Evolutionary conservation across 1,140 invertebrate species (phyloP).

Genomic region (Thalassaphorura encarpata): DNA sequence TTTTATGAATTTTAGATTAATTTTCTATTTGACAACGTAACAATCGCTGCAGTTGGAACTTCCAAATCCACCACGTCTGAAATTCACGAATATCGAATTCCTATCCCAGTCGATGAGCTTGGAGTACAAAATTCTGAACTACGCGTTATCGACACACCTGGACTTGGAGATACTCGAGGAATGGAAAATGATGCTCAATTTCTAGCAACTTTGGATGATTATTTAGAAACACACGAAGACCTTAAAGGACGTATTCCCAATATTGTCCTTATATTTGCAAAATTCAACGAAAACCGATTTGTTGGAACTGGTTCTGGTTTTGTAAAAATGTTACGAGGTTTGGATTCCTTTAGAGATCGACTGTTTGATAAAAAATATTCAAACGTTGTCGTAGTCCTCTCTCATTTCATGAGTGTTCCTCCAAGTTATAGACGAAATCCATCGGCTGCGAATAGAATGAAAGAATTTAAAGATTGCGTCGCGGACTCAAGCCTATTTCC

Average conservation of each 20-base stretch:
- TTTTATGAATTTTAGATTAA: too few relatives aligned
- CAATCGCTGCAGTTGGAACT: too few relatives aligned
- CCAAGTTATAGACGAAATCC: not conserved
- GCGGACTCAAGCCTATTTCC: not conserved
- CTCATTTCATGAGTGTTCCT: not conserved
- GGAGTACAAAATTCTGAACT: slow-evolving; percentile 11
- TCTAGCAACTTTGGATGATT: slow-evolving; percentile 10
- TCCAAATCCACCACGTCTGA: too few relatives aligned
- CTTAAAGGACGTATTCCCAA: slow-evolving; percentile 7
- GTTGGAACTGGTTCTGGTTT: not conserved
- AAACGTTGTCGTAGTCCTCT: slow-evolving; percentile 4
- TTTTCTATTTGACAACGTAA: too few relatives aligned
- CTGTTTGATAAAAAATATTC: slow-evolving; percentile 9
- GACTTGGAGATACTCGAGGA: slow-evolving; percentile 15
- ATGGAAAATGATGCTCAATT: slow-evolving; percentile 16
- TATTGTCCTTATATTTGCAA: not conserved
- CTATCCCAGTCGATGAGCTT: slow-evolving; percentile 1
- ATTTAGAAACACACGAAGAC: slow-evolving; percentile 10
- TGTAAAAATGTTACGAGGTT: slow-evolving; percentile 9
- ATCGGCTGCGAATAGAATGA: too few relatives aligned
- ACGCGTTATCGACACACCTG: slow-evolving; percentile 5
- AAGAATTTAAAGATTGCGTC: not conserved
- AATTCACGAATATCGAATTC: slow-evolving; percentile 7
- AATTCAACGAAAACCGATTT: slow-evolving; percentile 6
- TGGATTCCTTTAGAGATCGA: slow-evolving; percentile 5